Conservation (phyloP, 23 tunicate species). For the Clavelina lepadiformis region DNA sequence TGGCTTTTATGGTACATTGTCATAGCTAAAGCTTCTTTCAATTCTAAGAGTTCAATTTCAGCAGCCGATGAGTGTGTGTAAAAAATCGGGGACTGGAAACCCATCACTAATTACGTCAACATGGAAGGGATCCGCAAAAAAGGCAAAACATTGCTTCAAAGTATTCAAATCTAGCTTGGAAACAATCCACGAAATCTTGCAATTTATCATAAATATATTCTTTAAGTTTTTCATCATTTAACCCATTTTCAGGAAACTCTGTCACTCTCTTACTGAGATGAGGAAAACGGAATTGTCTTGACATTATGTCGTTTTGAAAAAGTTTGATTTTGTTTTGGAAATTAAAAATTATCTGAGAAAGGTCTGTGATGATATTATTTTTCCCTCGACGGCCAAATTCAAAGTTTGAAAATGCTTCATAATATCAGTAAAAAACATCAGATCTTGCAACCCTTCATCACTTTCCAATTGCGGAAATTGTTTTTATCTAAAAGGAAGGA, state of each 20-base stretch:
- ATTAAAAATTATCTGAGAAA: too few species aligned
- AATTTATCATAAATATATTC: not conserved
- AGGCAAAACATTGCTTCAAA: slow-evolving; percentile 14
- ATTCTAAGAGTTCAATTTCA: slow-evolving; percentile 3
- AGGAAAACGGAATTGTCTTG: not conserved
- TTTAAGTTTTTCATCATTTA: not conserved
- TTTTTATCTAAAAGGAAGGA: too few species aligned
- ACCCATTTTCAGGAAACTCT: slow-evolving; percentile 1
- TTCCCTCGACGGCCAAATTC: too few species aligned
- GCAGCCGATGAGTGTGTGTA: not conserved
- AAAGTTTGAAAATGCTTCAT: too few species aligned
- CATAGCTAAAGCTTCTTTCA: slow-evolving; percentile 5
- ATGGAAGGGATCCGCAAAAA: slow-evolving; percentile 10
- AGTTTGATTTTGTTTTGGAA: too few species aligned
- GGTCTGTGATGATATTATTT: too few species aligned
- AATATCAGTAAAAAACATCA: too few species aligned
- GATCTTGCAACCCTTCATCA: too few species aligned
- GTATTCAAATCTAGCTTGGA: slow-evolving; percentile 12
- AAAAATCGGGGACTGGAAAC: slow-evolving; percentile 9
- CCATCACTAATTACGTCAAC: slow-evolving; percentile 14
- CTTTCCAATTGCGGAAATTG: too few species aligned
- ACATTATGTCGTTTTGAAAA: too few species aligned
- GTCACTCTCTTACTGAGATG: slow-evolving; percentile 3
- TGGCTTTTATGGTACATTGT: slow-evolving; percentile 6
- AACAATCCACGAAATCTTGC: not conserved